A percentile compares a stretch with the other conserved stretches of the same genome.
Evolutionary conservation across 2,797 vertebrate species (phyloP).

Genomic region (Centropyge bicolor): DNA sequence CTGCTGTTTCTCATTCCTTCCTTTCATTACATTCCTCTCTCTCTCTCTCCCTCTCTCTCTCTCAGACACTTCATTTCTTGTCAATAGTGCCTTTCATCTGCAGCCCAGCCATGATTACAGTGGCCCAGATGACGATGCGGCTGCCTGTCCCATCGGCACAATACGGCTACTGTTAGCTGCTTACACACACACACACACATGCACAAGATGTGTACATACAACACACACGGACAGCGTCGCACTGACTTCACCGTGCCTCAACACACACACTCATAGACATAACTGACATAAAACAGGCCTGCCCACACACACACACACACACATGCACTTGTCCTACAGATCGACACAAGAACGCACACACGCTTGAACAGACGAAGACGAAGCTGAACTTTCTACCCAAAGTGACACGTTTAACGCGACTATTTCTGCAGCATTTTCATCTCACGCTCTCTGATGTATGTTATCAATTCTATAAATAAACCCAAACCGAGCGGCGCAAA

Average conservation of each 20-base stretch:
- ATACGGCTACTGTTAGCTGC: conserved; percentile 74
- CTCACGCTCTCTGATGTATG: conserved; percentile 49
- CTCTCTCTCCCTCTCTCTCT: conserved; percentile 24
- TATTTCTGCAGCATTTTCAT: conserved; percentile 56
- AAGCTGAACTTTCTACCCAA: not conserved
- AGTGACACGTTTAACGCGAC: conserved; percentile 18
- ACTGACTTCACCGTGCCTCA: conserved; percentile 20
- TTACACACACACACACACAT: conserved; percentile 27
- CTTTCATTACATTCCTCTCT: conserved; percentile 67
- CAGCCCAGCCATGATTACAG: conserved; percentile 77
- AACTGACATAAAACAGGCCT: conserved; percentile 37
- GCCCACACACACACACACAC: conserved; percentile 20
- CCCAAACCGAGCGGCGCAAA: conserved; percentile 20
- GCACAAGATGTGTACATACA: conserved; percentile 27
- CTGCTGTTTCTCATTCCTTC: conserved; percentile 58
- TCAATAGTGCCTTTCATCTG: conserved; percentile 82
- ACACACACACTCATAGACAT: conserved; percentile 26
- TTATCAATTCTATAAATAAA: conserved; percentile 73
- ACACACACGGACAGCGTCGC: conserved; percentile 37
- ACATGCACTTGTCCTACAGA: not conserved
- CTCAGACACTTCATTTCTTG: conserved; percentile 65
- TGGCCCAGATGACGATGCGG: conserved; percentile 78
- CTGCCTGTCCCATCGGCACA: conserved; percentile 73
- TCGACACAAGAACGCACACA: conserved; percentile 18
- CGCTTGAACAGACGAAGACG: not conserved